Evolutionary conservation across 2,888 invertebrate genomes (phyloP).

Genomic region (Amphiduros pacificus): DNA sequence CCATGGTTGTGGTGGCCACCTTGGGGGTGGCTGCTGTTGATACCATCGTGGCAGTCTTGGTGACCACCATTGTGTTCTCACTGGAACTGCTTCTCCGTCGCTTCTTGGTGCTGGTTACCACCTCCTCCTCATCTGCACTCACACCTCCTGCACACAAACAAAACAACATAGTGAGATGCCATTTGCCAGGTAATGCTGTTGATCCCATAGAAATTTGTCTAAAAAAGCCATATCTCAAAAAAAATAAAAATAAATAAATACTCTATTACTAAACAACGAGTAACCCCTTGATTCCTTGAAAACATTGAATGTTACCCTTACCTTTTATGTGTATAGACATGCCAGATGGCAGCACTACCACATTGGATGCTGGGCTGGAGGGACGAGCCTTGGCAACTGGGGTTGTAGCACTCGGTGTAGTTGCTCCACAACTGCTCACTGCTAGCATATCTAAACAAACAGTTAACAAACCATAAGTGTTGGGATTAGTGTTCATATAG

Average conservation of each 20-base stretch:
- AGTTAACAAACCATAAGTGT: too few species aligned
- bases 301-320: too few species aligned
- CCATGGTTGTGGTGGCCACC: slow-evolving; percentile 25
- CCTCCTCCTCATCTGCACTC: slow-evolving; percentile 51
- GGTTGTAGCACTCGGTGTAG: neutral
- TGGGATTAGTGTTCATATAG: too few species aligned
- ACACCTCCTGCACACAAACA: slow-evolving; percentile 28
- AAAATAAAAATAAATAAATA: too few species aligned
- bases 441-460: too few species aligned
- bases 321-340: slow-evolving; percentile 57
- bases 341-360: slow-evolving; percentile 54
- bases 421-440: too few species aligned
- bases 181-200: too few species aligned
- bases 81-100: slow-evolving; percentile 42
- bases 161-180: too few species aligned
- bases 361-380: slow-evolving; percentile 49
- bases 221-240: too few species aligned
- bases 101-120: slow-evolving; percentile 32
- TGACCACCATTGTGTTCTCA: slow-evolving; percentile 29
- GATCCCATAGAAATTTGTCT: too few species aligned
- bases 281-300: too few species aligned
- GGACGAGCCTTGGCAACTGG: slow-evolving; percentile 1
- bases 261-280: too few species aligned
- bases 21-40: slow-evolving; percentile 17
- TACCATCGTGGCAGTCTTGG: slow-evolving; percentile 22